Conservation (phyloP, 2,113 vertebrate genomes). For the Porphyrio hochstetteri region DNA sequence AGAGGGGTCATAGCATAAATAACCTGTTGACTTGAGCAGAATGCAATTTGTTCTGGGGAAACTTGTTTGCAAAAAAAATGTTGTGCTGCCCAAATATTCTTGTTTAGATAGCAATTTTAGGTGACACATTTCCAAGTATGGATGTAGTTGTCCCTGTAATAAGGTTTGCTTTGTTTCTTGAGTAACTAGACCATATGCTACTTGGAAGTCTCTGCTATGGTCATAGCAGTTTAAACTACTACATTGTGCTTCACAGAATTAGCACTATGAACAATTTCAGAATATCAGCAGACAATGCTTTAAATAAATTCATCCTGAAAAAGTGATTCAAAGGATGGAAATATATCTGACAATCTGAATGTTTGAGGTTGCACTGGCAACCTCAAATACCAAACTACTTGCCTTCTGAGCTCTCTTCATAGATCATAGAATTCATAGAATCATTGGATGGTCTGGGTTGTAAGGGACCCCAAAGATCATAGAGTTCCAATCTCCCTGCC, state of each 20-base stretch:
- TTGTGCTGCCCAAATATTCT: not conserved
- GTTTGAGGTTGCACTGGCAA: not conserved
- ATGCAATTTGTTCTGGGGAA: not conserved
- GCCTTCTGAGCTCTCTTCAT: not conserved
- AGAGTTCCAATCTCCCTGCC: too few species aligned
- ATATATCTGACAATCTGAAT: not conserved
- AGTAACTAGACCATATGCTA: too few species aligned
- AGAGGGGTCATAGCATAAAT: not conserved
- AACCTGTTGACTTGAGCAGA: not conserved
- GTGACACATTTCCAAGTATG: not conserved
- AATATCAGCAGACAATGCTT: not conserved
- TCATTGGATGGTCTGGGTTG: too few species aligned
- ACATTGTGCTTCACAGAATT: not conserved
- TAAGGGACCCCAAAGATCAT: too few species aligned
- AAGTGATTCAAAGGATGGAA: not conserved
- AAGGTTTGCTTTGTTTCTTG: not conserved
- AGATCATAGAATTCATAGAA: too few species aligned
- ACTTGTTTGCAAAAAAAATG: not conserved
- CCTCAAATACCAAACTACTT: not conserved
- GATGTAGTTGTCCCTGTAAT: not conserved
- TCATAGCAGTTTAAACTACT: not conserved
- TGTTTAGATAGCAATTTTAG: not conserved
- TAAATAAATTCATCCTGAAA: not conserved
- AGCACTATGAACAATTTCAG: not conserved
- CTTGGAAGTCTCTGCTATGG: not conserved